Evolutionary conservation across 2,888 invertebrate species (phyloP).

Genomic region (Steinernema carpocapsae): DNA sequence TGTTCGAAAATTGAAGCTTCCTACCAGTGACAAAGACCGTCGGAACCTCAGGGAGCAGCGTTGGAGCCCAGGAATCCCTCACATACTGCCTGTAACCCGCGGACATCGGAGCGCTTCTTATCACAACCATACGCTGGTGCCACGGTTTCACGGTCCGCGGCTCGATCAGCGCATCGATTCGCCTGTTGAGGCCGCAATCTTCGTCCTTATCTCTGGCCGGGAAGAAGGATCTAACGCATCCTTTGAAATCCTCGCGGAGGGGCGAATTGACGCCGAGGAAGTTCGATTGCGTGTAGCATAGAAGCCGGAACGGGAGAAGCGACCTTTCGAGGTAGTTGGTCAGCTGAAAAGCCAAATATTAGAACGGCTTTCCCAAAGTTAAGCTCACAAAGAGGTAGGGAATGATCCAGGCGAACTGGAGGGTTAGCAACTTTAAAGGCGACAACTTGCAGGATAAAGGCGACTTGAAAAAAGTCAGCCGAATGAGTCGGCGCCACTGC

Average conservation of each 20-base stretch:
- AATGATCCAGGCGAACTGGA: constrained; percentile 63
- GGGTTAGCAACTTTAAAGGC: constrained; percentile 50
- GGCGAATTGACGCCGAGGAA: constrained; percentile 58
- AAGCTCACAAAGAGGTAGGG: constrained; percentile 64
- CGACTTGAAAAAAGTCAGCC: neutral
- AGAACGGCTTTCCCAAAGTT: neutral
- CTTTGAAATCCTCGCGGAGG: constrained; percentile 52
- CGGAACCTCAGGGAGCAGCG: constrained; percentile 42
- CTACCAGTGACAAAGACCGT: constrained; percentile 52
- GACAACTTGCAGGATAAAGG: constrained; percentile 18
- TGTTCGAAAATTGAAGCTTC: no score
- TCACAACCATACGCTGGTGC: neutral
- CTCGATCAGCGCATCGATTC: constrained; percentile 33
- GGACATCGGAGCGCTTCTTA: neutral
- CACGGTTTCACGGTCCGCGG: constrained; percentile 25
- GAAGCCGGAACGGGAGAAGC: constrained; percentile 60
- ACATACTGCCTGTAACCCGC: constrained; percentile 13
- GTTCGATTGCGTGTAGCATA: constrained; percentile 67
- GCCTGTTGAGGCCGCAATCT: constrained; percentile 41
- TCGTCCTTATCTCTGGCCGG: constrained; percentile 42
- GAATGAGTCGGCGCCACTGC: constrained; percentile 24
- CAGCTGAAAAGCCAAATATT: constrained; percentile 56
- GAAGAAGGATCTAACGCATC: constrained; percentile 59
- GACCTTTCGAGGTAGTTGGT: constrained; percentile 67
- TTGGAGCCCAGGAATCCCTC: constrained; percentile 6